Evolutionary conservation across 1,140 invertebrate species (phyloP).

Genomic region (Zaprionus capensis): DNA sequence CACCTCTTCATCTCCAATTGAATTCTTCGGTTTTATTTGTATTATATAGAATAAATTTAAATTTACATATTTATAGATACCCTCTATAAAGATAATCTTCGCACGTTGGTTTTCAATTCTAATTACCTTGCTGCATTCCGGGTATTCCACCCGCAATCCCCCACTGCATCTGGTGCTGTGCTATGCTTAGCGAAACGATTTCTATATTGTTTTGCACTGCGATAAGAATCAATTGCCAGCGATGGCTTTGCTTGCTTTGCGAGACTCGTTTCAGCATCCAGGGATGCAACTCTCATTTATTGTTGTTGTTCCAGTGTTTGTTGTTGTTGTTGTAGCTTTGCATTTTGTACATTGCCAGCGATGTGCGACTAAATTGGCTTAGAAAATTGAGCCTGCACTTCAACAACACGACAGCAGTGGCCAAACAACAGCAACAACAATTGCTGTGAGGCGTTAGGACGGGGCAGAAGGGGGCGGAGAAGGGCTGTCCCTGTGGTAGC

Average conservation of each 20-base stretch:
- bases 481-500: conserved; percentile 10
- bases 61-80: not conserved
- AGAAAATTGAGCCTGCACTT: conserved; percentile 74
- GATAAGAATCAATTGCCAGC: conserved; percentile 67
- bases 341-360: conserved; percentile 46
- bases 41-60: not conserved
- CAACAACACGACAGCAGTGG: conserved; percentile 29
- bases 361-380: conserved; percentile 77
- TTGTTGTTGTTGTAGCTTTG: conserved; percentile 51
- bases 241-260: conserved; percentile 58
- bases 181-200: conserved; percentile 27
- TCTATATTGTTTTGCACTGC: conserved; percentile 26
- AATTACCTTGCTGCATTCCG: not conserved
- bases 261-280: conserved; percentile 51
- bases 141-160: not conserved
- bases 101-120: not conserved
- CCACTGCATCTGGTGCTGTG: not conserved
- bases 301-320: conserved; percentile 17
- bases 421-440: conserved; percentile 20
- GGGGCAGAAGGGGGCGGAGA: not conserved
- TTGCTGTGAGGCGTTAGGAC: not conserved
- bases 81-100: not conserved
- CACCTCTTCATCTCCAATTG: not conserved
- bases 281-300: conserved; percentile 1
- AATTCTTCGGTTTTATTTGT: not conserved